A percentile compares a stretch with the other conserved stretches of the same genome.
Evolutionary conservation across 2,113 vertebrate genomes (phyloP).

Genomic region (Propithecus coquereli): DNA sequence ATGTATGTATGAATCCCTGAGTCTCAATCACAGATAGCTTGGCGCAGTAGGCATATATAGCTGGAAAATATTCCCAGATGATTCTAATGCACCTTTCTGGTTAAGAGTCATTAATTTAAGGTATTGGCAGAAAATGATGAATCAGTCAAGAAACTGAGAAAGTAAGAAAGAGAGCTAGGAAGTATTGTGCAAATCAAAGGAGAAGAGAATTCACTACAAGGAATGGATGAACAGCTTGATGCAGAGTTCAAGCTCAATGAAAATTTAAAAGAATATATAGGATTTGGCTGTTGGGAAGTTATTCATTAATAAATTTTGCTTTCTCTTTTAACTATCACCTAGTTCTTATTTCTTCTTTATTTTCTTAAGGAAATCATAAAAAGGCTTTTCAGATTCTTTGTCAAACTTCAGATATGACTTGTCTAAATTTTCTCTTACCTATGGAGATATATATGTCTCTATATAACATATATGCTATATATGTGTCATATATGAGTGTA

Average conservation of each 20-base stretch:
- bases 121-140: not conserved
- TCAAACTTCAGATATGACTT: not conserved
- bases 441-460: not conserved
- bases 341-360: not conserved
- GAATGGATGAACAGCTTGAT: not conserved
- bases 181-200: not conserved
- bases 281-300: not conserved
- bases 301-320: not conserved
- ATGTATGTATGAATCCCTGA: not conserved
- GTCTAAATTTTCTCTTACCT: not conserved
- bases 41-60: not conserved
- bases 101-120: not conserved
- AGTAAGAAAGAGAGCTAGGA: not conserved
- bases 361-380: not conserved
- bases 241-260: not conserved
- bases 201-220: not conserved
- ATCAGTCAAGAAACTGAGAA: not conserved
- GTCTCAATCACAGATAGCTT: not conserved
- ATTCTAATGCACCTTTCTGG: not conserved
- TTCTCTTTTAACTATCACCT: not conserved
- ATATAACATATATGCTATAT: not conserved
- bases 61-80: not conserved
- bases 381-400: not conserved
- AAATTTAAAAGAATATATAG: not conserved
- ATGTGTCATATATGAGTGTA: not conserved